Base-by-base conservation (phyloP, 2,888 invertebrate genomes). In the Drosophila buzzatii region DNA sequence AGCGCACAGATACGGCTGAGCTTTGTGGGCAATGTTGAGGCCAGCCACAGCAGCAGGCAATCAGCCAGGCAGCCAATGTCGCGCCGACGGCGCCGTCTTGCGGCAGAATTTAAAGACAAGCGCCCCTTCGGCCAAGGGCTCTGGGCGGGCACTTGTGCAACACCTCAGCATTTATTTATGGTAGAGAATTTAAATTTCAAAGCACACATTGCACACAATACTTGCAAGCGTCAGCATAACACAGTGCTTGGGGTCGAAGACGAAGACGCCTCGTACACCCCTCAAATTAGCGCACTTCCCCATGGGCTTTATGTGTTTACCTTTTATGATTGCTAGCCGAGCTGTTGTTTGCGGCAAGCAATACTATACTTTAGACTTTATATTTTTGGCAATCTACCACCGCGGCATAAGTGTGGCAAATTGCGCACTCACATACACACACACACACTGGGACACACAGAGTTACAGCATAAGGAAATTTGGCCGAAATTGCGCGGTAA, bases 401-500 rank as follows among this genome's bases (percentile, higher is more conserved):
- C 61, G 20, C 41, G 35, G 51, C 71, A 74, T 79, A 87, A 87
- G 80, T 87, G 89, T 89, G 89, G 89, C 87, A 87, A 88, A 87
- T 89, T 83, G 84, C 88, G 61, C 63, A 42, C 12, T 51, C 44
- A 71, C 62, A 70, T 66, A 73, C 44, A 59, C 70, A 20, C 31
- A 33, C 12, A 53, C 44, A 73, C 62, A 69, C 67, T 23, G 23
- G 23, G 23, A 77, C 51, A 49, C 72, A 20, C 7, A 41, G 39
- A 55, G 55, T 55, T 41, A 55, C 55, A 55, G 55, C 55, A 62
- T 73, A 84, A 85, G 86, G 80, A 86, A 84, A 82, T 85, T 85
- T 79, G 85, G 85, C 67, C 76, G 79, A 88, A 84, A 86, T 88
- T 85, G 86, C 81, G 80, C 88, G 85, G 89, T 84, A 87, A 88